These are phyloP conservation scores for Mustela nigripes DNA, from an alignment of 2,113 vertebrate genomes.

Conservation along the genomic window DNA sequence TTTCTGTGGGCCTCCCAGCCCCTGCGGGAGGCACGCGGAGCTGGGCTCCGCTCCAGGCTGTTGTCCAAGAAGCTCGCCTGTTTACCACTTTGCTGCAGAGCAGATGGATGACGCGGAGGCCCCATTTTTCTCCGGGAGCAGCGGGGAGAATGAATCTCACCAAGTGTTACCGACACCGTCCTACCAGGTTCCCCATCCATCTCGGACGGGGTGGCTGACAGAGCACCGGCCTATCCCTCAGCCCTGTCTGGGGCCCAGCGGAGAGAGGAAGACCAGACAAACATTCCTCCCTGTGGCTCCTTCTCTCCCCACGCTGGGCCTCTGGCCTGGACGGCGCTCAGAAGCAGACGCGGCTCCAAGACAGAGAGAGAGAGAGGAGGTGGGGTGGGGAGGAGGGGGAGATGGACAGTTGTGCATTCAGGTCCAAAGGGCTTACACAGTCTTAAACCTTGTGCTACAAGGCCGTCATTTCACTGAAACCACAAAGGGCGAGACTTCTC, in stretches of 20 bases:
- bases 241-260: neutral
- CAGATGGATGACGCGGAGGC: conserved; percentile 67
- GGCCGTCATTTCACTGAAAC: neutral
- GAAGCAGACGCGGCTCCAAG: neutral
- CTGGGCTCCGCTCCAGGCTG: neutral
- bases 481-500: neutral
- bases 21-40: neutral
- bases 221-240: conserved; percentile 68
- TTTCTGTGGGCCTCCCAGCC: neutral
- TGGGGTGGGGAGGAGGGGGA: no score
- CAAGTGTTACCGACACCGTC: conserved; percentile 80
- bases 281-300: neutral
- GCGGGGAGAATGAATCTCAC: conserved; percentile 81
- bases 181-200: conserved; percentile 76
- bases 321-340: neutral
- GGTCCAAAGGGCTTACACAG: neutral
- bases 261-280: neutral
- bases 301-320: neutral
- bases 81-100: conserved; percentile 69
- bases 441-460: neutral
- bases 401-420: neutral
- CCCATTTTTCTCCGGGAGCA: conserved; percentile 77
- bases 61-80: neutral
- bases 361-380: no score
- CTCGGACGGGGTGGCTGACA: neutral